Evolutionary conservation across 2,888 invertebrate genomes (phyloP).

Genomic region (Drosophila anceps): DNA sequence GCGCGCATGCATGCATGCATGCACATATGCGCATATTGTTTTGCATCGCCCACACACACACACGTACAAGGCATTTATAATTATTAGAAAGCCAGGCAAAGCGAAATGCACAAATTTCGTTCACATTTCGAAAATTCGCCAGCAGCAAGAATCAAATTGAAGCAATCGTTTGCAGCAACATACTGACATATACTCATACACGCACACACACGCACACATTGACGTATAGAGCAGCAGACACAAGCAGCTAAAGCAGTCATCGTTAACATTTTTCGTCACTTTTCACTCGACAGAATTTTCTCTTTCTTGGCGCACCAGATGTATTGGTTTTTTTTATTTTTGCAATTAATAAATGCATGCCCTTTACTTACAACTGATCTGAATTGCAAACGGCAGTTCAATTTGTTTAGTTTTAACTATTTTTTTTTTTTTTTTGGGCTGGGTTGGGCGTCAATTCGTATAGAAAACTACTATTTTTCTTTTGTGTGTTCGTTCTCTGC

Average conservation of each 20-base stretch:
- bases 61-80: constrained; percentile 30
- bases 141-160: constrained; percentile 57
- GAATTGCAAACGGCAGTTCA: constrained; percentile 49
- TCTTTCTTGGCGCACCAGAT: constrained; percentile 51
- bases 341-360: constrained; percentile 17
- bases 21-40: constrained; percentile 29
- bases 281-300: constrained; percentile 79
- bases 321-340: constrained; percentile 43
- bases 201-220: constrained; percentile 37
- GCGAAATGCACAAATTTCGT: constrained; percentile 49
- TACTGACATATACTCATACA: constrained; percentile 35
- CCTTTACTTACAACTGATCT: constrained; percentile 65
- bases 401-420: constrained; percentile 34
- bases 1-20: constrained; percentile 16
- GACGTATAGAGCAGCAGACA: constrained; percentile 37
- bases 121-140: constrained; percentile 45
- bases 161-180: constrained; percentile 53
- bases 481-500: constrained; percentile 71
- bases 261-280: constrained; percentile 72
- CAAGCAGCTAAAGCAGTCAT: constrained; percentile 59
- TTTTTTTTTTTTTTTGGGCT: constrained; percentile 70
- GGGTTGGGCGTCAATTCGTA: constrained; percentile 79
- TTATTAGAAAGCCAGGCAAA: constrained; percentile 51
- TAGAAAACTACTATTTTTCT: constrained; percentile 75
- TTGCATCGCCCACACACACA: constrained; percentile 31